These are phyloP conservation scores for Caenorhabditis sp. DNA, from an alignment of 2,888 invertebrate species.

Conservation along the genomic window DNA sequence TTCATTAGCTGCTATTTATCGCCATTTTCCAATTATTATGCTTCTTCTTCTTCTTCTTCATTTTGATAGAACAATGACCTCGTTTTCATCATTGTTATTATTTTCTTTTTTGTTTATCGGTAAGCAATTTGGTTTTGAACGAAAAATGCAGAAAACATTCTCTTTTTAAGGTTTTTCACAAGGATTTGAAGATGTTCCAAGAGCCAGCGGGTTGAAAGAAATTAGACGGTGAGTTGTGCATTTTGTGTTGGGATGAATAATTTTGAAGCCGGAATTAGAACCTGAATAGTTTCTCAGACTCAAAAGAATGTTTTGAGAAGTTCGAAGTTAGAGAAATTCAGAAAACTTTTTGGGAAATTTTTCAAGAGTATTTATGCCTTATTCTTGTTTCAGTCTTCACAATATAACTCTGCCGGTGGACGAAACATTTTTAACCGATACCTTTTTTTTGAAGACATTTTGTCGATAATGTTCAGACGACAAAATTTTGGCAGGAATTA, in stretches of 20 bases:
- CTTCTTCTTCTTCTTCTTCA: conserved; percentile 15
- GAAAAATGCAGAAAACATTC: not conserved
- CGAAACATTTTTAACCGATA: too few species aligned
- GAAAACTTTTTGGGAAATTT: too few species aligned
- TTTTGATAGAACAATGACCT: conserved; percentile 13
- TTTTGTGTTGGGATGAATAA: not conserved
- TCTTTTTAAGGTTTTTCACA: conserved; percentile 10
- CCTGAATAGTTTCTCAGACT: too few species aligned
- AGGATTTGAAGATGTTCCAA: conserved; percentile 22
- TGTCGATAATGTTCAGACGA: too few species aligned
- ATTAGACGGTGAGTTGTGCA: not conserved
- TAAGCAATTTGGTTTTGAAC: conserved; percentile 9
- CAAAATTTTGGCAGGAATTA: too few species aligned
- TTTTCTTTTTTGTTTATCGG: conserved; percentile 34
- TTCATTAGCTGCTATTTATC: conserved; percentile 13
- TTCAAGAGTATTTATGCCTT: too few species aligned
- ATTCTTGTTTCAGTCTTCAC: too few species aligned
- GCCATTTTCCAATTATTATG: not conserved
- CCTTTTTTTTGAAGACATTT: too few species aligned
- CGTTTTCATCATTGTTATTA: conserved; percentile 16
- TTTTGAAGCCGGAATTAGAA: too few species aligned
- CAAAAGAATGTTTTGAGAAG: too few species aligned
- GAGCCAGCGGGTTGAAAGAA: conserved; percentile 20
- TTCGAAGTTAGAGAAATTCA: too few species aligned
- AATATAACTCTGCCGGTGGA: too few species aligned